Percentiles rank a stretch among this genome's conserved stretches.
phyloP scores from a whole-genome alignment of 2,113 vertebrate species.

The Embiotoca jacksoni region DNA sequence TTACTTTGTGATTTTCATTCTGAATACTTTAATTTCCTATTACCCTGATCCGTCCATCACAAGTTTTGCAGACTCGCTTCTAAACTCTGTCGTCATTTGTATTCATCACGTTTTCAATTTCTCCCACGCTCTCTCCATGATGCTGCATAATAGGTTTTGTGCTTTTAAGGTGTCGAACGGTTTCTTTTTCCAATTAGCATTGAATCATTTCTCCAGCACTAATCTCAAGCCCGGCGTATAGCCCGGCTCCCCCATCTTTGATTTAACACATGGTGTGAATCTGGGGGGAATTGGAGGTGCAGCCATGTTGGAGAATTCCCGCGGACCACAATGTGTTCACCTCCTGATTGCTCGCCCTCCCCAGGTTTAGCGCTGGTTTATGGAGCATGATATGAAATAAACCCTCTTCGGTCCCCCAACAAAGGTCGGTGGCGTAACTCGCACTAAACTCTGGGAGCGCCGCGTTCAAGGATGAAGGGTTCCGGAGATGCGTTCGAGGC shows the following conservation, averaged over 20 bases:
- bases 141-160: constrained; percentile 69
- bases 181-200: constrained; percentile 81
- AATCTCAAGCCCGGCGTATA: constrained; percentile 65
- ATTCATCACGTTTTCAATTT: constrained; percentile 72
- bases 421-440: constrained; percentile 68
- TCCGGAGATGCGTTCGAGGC: constrained; percentile 53
- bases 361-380: constrained; percentile 80
- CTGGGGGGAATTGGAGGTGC: constrained; percentile 54
- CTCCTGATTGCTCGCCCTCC: constrained; percentile 70
- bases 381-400: constrained; percentile 83
- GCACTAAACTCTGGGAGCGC: constrained; percentile 57
- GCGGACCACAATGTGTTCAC: constrained; percentile 65
- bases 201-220: constrained; percentile 74
- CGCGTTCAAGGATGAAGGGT: constrained; percentile 59
- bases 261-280: constrained; percentile 76
- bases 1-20: constrained; percentile 48
- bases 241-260: constrained; percentile 70
- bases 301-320: constrained; percentile 63
- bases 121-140: constrained; percentile 56
- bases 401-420: constrained; percentile 65
- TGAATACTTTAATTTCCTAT: constrained; percentile 58
- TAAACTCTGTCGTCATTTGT: constrained; percentile 66
- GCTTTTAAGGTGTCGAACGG: constrained; percentile 64
- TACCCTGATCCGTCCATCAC: constrained; percentile 61
- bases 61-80: constrained; percentile 62